Base-by-base conservation (phyloP, 2,888 invertebrate genomes). In the Nymphalis polychloros region DNA sequence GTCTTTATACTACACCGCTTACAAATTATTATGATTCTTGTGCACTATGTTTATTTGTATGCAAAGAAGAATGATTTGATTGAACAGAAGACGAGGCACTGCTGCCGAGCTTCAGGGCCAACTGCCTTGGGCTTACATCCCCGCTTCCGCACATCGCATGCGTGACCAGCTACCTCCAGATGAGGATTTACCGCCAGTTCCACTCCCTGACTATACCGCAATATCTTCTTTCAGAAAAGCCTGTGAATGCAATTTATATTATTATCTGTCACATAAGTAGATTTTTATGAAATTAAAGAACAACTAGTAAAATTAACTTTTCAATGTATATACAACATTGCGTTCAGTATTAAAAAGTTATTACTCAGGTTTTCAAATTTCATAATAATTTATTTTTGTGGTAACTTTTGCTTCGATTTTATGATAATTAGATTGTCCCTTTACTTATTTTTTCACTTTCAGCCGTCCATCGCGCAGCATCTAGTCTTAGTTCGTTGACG, bases 71-170 rank as follows among this genome's bases (percentile, higher is more conserved):
- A 27, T 23, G 0, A 53, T 59, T 77, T 77, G 23, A 35, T 41
- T 55, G 3, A 52, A 31, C 69, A 88, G 88, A 52, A 82, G 87
- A 19, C 84, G 87, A 8, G 86, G 84, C 55, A 87, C 88, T 2
- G 92, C 89, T 23, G 84, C 82, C 0, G 94, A 93, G 75, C 83
- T 94, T 60, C 92, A 94, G 71, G 90, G 93, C 31, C 94, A 94
- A 80, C 81, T 94, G 77, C 94, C 94, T 17, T 94, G 94, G 94
- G 93, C 94, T 8, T 94, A 94, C 80, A 87, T 93, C 72, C 88
- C 88, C 0, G 82, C 87, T 63, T 80, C 89, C 8, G 82, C 88
- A 41, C 85, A 89, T 76, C 87, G 85, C 72, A 88, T 90, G 86
- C 83, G 92, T 10, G 87, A 88, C 73, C 86, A 89, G 48, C 80